phyloP scores from a whole-genome alignment of 2,797 vertebrate species.

The Threskiornis aethiopicus region DNA sequence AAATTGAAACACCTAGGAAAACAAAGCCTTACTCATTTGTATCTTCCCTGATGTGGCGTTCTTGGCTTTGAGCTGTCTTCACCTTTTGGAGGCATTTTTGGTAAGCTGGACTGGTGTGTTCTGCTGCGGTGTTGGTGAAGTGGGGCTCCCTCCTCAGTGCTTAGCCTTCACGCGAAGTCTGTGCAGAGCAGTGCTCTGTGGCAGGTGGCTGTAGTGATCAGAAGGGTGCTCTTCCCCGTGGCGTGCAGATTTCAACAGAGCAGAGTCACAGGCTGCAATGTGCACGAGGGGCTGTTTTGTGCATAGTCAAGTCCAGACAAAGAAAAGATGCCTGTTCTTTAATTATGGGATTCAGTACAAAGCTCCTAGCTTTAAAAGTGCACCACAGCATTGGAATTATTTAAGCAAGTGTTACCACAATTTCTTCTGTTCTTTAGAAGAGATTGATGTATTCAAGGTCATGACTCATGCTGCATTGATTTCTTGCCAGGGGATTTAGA shows the following conservation, averaged over 20 bases:
- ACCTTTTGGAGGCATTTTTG: background rate
- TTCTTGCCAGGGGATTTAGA: conserved; percentile 38
- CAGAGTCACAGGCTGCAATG: background rate
- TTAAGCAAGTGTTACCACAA: background rate
- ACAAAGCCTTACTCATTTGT: background rate
- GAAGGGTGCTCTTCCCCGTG: background rate
- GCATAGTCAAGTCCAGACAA: background rate
- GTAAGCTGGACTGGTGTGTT: background rate
- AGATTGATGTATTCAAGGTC: background rate
- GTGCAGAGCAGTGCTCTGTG: accelerated
- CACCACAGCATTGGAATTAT: background rate
- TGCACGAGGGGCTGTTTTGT: background rate
- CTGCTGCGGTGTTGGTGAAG: background rate
- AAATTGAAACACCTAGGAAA: background rate
- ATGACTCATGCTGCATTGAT: background rate
- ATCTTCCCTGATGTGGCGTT: background rate
- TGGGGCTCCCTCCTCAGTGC: background rate
- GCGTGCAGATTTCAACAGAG: background rate
- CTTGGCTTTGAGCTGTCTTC: background rate
- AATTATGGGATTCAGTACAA: background rate
- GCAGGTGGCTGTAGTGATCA: background rate
- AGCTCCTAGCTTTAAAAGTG: background rate
- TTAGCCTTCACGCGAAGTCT: background rate
- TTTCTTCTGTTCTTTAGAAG: background rate
- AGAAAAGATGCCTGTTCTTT: background rate